phyloP scores from a whole-genome alignment of 2,113 vertebrate genomes.

The Tichodroma muraria region DNA sequence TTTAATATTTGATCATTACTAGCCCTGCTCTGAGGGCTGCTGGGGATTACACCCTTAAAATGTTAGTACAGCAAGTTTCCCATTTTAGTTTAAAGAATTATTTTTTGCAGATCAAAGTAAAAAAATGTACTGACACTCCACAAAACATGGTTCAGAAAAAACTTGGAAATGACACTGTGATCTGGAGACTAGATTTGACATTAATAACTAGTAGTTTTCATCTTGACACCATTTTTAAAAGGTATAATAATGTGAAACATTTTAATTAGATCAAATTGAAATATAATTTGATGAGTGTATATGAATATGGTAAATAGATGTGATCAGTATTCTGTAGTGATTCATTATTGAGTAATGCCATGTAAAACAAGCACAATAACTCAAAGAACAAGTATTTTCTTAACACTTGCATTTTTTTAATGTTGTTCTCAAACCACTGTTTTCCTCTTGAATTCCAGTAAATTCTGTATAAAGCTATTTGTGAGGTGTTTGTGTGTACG shows the following conservation, averaged over 20 bases:
- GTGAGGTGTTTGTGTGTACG: neutral
- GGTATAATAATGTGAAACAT: neutral
- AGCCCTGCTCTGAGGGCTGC: neutral
- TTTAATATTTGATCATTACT: neutral
- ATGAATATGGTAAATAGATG: slow-evolving; percentile 3
- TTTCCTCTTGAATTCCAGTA: neutral
- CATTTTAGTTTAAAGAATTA: neutral
- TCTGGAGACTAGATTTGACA: neutral
- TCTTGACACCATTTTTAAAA: neutral
- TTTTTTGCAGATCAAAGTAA: neutral
- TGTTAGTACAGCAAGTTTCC: neutral
- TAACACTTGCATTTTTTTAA: neutral
- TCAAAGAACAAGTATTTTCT: neutral
- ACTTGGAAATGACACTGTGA: neutral
- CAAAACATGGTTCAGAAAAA: neutral
- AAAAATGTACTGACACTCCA: neutral
- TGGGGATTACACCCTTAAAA: neutral
- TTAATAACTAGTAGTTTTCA: neutral
- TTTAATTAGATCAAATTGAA: slow-evolving; percentile 32
- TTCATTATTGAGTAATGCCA: neutral
- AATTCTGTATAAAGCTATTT: neutral
- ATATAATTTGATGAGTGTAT: slow-evolving; percentile 7
- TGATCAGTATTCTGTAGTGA: neutral
- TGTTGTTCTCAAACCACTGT: neutral
- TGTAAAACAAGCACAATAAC: neutral